These are phyloP conservation scores for Lytechinus variegatus DNA, from an alignment of 35 echinoderm and acorn worm species.

Conservation along the genomic window DNA sequence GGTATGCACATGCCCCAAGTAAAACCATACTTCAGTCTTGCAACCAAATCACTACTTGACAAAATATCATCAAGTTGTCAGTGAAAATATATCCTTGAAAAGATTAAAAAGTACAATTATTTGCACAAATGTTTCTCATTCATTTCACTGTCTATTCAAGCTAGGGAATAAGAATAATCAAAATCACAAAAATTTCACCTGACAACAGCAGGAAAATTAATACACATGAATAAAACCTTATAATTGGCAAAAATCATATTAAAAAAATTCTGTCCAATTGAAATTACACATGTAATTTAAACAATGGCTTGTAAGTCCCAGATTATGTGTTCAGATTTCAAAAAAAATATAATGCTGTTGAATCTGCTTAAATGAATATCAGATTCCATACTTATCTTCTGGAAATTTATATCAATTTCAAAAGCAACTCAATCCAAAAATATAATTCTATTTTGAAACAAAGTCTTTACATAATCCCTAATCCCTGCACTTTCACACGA, in stretches of 20 bases:
- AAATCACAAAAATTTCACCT: too few species aligned
- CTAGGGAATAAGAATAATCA: not conserved
- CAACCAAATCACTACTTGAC: too few species aligned
- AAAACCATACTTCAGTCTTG: too few species aligned
- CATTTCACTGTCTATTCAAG: not conserved
- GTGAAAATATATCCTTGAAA: not conserved
- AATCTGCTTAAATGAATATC: not conserved
- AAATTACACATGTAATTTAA: not conserved
- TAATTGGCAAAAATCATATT: not conserved
- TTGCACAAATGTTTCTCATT: not conserved
- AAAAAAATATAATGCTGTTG: too few species aligned
- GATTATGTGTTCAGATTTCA: too few species aligned
- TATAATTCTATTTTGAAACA: not conserved
- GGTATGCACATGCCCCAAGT: not conserved
- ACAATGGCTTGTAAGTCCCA: too few species aligned
- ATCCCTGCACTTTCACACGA: too few species aligned
- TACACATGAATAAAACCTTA: not conserved
- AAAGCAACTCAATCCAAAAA: not conserved
- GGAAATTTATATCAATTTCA: not conserved
- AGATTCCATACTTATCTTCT: not conserved
- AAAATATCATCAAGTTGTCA: too few species aligned
- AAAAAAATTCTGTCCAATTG: not conserved
- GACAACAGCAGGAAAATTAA: not conserved
- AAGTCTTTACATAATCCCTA: too few species aligned
- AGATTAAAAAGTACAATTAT: not conserved